Evolutionary conservation across 2,888 invertebrate species (phyloP).

Genomic region (Hecatera dysodea): DNA sequence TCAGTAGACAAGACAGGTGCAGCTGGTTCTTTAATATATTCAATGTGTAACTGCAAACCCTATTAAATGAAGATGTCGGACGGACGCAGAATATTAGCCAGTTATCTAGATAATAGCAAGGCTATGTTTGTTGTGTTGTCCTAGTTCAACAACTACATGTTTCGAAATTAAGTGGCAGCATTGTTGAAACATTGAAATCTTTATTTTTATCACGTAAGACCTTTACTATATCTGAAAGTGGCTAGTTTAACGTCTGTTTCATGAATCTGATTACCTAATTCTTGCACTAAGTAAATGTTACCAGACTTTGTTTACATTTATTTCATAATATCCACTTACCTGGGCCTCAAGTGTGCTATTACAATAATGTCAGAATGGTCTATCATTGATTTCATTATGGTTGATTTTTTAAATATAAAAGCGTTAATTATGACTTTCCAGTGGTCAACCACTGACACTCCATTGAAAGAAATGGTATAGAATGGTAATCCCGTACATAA

Average conservation of each 20-base stretch:
- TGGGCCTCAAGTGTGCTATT: no score
- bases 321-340: background rate
- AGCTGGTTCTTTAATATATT: conserved; percentile 1
- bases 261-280: conserved; percentile 14
- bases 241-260: conserved; percentile 17
- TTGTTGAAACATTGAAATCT: conserved; percentile 41
- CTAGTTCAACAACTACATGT: conserved; percentile 47
- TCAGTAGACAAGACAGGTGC: conserved; percentile 1
- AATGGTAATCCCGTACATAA: no score
- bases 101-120: conserved; percentile 48
- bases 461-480: no score
- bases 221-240: conserved; percentile 3
- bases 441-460: no score
- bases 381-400: no score
- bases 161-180: conserved; percentile 40
- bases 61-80: conserved; percentile 28
- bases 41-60: conserved; percentile 3
- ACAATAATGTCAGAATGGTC: no score
- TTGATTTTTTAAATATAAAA: no score
- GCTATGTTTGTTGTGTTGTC: conserved; percentile 43
- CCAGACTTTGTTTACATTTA: background rate
- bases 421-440: no score
- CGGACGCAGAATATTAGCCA: conserved; percentile 39
- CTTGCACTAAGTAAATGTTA: background rate
- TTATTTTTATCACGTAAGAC: conserved; percentile 46